Conservation (phyloP, 2,888 invertebrate species). For the Byasa hedistus region DNA sequence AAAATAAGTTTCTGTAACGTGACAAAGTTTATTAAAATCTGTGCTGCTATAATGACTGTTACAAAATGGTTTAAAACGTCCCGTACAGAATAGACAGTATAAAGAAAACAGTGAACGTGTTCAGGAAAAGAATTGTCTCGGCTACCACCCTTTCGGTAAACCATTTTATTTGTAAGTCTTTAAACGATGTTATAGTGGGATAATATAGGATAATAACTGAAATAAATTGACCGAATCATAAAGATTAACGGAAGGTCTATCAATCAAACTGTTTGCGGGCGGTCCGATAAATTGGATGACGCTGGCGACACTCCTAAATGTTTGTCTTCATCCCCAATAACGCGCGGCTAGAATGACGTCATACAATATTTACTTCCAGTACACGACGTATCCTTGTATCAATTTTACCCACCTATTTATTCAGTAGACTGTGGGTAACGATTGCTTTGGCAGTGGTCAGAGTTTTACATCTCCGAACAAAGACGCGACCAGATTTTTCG, state of each 20-base stretch:
- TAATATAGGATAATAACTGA: slow-evolving; percentile 10
- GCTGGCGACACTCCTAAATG: slow-evolving; percentile 24
- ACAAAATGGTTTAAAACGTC: no score
- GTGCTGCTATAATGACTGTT: no score
- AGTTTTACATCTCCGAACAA: not conserved
- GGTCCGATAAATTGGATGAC: slow-evolving; percentile 27
- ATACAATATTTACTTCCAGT: slow-evolving; percentile 13
- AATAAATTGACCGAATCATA: slow-evolving; percentile 16
- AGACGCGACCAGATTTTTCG: no score
- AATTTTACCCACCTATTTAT: not conserved
- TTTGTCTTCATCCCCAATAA: slow-evolving; percentile 11
- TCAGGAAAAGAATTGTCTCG: no score
- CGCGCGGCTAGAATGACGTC: slow-evolving; percentile 19
- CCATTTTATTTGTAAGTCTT: no score
- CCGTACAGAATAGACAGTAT: no score
- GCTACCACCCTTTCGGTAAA: no score
- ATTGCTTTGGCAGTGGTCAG: not conserved
- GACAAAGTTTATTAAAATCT: no score
- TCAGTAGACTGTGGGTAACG: not conserved
- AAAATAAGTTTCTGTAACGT: no score
- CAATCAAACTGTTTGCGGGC: slow-evolving; percentile 26
- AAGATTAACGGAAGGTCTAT: slow-evolving; percentile 21
- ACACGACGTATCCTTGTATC: slow-evolving; percentile 1
- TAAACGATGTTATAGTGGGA: not conserved
- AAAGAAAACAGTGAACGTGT: no score